Base-by-base conservation (phyloP, 2,113 vertebrate species). In the Hippopotamus amphibius region DNA sequence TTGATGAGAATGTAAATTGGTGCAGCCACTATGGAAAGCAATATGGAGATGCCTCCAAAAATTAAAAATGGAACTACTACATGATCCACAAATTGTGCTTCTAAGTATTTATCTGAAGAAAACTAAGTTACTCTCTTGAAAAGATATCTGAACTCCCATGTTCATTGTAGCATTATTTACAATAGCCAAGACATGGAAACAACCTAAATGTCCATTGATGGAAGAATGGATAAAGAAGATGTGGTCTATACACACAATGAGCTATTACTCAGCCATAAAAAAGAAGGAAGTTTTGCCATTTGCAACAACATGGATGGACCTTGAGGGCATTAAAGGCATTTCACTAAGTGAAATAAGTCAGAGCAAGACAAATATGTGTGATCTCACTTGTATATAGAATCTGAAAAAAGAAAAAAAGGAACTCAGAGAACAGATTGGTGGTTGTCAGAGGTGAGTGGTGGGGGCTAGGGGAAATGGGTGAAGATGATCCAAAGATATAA, bases 231-330 rank as follows among this genome's bases (percentile, higher is more conserved):
- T 77, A 9, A 77, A 21, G 9, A 53, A 33, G 16, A 77, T 77
- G 8, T 77, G 46, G 48, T 77, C 17, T 33, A 4, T 33, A 17
- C 30, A 77, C 28, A 53, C 74, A 77, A 77, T 77, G 30, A 77
- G 21, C 74, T 77, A 53, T 53, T 53, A 77, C 17, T 50, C 28
- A 53, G 28, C 16, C 28, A 21, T 77, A 33, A 12, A 46, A 33
- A 33, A 48, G 13, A 48, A 76, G 15, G 8, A 17, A 50, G 48
- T 77, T 46, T 77, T 12, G 30, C 16, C 30, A 53, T 77, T 77
- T 12, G 28, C 0, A 0, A n/a, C 5, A 53, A 53, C 28, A 33
- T 50, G 46, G 17, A 13, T 77, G 48, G 48, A 33, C 17, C 33
- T 68, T n/a, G 0, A 53, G 33, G 48, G 74, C 48, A 11, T 28